phyloP scores from a whole-genome alignment of 1,140 invertebrate species.

The Brachystomella parvula region DNA sequence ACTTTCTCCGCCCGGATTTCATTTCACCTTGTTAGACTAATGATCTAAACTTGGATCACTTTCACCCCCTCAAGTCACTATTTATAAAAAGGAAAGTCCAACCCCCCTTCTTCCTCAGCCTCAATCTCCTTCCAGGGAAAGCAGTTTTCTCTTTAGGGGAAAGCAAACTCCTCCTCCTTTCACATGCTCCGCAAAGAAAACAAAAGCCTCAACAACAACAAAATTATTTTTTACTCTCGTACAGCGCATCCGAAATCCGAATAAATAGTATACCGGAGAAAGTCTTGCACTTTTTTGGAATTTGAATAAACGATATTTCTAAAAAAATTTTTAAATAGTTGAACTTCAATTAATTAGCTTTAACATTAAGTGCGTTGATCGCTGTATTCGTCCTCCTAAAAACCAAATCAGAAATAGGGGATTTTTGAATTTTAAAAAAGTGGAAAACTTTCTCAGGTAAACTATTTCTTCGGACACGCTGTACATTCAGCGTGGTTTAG shows the following conservation, averaged over 20 bases:
- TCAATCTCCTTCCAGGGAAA: neutral
- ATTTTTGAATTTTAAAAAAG: too few species aligned
- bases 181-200: neutral
- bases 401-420: too few species aligned
- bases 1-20: neutral
- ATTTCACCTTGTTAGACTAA: neutral
- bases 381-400: too few species aligned
- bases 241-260: neutral
- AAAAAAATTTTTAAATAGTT: neutral
- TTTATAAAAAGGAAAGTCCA: neutral
- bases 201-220: neutral
- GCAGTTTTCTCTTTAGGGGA: neutral
- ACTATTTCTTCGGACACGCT: too few species aligned
- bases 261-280: neutral
- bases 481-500: too few species aligned
- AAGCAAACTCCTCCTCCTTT: neutral
- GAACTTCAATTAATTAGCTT: neutral
- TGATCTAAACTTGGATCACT: too few species aligned
- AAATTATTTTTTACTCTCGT: neutral
- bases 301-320: neutral
- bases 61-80: neutral
- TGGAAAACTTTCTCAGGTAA: too few species aligned
- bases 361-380: neutral
- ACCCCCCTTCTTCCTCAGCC: neutral
- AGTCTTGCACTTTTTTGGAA: neutral